Percentiles rank a stretch among this genome's conserved stretches.
Conservation (phyloP, 2,797 vertebrate species). For the Epinephelus awoara region DNA sequence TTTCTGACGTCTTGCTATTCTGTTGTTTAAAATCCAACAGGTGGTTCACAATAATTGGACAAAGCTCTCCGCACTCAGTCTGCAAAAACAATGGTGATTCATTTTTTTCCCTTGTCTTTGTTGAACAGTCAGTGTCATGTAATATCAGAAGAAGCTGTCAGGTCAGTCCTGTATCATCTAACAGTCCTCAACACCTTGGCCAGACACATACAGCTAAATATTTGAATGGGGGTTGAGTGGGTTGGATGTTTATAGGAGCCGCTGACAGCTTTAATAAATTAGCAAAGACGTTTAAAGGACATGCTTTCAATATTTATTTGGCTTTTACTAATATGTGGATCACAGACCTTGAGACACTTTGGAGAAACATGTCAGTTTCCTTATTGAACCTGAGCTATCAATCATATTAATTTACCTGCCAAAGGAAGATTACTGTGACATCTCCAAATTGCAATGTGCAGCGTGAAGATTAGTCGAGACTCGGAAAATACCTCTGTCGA, state of each 20-base stretch:
- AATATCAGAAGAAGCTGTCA: constrained; percentile 19
- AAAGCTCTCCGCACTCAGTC: constrained; percentile 10
- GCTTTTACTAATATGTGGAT: constrained; percentile 12
- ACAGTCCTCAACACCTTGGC: constrained; percentile 18
- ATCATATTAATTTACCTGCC: constrained; percentile 13
- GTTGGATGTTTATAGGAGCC: constrained; percentile 24
- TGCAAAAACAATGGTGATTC: constrained; percentile 20
- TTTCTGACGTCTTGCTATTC: constrained; percentile 53
- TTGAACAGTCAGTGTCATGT: constrained; percentile 26
- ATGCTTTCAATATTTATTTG: constrained; percentile 23
- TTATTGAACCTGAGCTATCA: constrained; percentile 19
- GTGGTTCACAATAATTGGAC: constrained; percentile 51
- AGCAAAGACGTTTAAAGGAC: constrained; percentile 24
- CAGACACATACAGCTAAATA: constrained; percentile 30
- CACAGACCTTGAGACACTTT: constrained; percentile 7
- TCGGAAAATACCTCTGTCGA: not conserved
- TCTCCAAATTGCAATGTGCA: constrained; percentile 4
- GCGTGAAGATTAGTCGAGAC: not conserved
- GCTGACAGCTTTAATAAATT: constrained; percentile 32
- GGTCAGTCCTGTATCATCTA: constrained; percentile 25
- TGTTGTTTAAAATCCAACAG: constrained; percentile 62
- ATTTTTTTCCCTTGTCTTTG: not conserved
- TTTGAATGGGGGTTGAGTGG: constrained; percentile 7
- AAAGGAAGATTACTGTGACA: not conserved
- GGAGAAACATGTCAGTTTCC: constrained; percentile 23